phyloP scores from a whole-genome alignment of 2,888 invertebrate species.

The Acrocyrtus sp. region DNA sequence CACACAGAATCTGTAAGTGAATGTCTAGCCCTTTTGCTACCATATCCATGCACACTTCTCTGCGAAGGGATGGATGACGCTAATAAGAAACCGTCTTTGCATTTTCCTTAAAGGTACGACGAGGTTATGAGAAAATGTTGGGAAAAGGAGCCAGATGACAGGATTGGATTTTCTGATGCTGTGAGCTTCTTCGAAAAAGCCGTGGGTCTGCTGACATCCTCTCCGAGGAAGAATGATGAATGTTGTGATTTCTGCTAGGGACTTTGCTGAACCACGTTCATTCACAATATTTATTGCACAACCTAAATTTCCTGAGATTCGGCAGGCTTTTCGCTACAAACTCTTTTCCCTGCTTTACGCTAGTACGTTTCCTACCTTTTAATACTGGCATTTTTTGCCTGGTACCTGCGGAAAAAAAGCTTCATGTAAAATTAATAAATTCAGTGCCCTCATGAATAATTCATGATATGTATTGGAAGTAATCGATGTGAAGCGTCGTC shows the following conservation, averaged over 20 bases:
- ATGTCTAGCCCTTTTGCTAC: background rate
- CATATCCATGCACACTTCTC: background rate
- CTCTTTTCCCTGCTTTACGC: too few species aligned
- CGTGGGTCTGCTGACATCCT: slow-evolving; percentile 30
- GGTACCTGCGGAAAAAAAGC: too few species aligned
- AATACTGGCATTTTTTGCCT: too few species aligned
- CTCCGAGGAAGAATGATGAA: slow-evolving; percentile 24
- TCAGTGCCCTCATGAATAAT: slow-evolving; percentile 34
- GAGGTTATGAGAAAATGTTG: slow-evolving; percentile 47
- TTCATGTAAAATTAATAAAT: slow-evolving; percentile 16
- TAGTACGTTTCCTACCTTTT: too few species aligned
- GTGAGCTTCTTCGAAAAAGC: slow-evolving; percentile 44
- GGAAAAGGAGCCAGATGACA: slow-evolving; percentile 37
- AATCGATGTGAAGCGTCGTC: slow-evolving; percentile 15
- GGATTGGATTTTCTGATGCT: slow-evolving; percentile 37
- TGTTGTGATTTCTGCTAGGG: slow-evolving; percentile 35
- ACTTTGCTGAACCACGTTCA: background rate
- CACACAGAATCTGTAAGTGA: slow-evolving; percentile 46
- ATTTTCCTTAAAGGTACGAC: slow-evolving; percentile 33
- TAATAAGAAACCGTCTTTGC: slow-evolving; percentile 5
- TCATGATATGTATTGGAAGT: slow-evolving; percentile 36
- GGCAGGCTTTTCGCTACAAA: too few species aligned
- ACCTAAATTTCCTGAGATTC: background rate
- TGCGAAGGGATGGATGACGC: background rate
- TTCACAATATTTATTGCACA: background rate